A percentile compares a stretch with the other conserved stretches of the same genome.
These are phyloP conservation scores for Drosophila ohnishii DNA, from an alignment of 1,140 invertebrate genomes.

Conservation along the genomic window DNA sequence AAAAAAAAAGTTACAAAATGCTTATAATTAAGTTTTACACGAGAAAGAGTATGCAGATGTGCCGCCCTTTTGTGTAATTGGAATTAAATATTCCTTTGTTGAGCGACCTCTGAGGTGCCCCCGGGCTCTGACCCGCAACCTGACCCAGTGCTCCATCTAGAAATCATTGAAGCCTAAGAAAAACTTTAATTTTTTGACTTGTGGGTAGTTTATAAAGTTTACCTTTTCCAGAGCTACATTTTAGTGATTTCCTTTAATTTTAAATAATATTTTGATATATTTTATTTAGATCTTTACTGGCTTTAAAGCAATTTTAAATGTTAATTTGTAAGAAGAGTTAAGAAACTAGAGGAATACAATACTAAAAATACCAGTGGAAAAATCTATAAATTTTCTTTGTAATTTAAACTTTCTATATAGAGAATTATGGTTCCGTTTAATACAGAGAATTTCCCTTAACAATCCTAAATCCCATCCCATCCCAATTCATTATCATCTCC, in stretches of 20 bases:
- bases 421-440: background rate
- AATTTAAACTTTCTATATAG: background rate
- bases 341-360: no score
- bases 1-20: constrained; percentile 62
- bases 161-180: background rate
- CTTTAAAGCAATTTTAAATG: no score
- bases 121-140: constrained; percentile 30
- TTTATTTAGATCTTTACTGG: background rate
- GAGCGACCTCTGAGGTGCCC: constrained; percentile 25
- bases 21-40: constrained; percentile 69
- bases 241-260: background rate
- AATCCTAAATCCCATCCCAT: background rate
- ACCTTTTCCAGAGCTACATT: no score
- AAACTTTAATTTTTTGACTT: background rate
- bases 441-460: background rate
- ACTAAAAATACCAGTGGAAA: background rate
- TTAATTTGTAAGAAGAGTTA: no score
- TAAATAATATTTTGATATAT: background rate
- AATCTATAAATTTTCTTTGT: background rate
- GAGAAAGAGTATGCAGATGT: constrained; percentile 56
- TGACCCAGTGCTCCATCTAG: constrained; percentile 56
- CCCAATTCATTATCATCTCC: background rate
- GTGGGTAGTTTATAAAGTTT: background rate
- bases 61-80: constrained; percentile 50
- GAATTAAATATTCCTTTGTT: constrained; percentile 74